Evolutionary conservation across 2,113 vertebrate species (phyloP), one percentile per base, ranked within the genome.

Genomic region (Drymodes brunneopygia): DNA sequence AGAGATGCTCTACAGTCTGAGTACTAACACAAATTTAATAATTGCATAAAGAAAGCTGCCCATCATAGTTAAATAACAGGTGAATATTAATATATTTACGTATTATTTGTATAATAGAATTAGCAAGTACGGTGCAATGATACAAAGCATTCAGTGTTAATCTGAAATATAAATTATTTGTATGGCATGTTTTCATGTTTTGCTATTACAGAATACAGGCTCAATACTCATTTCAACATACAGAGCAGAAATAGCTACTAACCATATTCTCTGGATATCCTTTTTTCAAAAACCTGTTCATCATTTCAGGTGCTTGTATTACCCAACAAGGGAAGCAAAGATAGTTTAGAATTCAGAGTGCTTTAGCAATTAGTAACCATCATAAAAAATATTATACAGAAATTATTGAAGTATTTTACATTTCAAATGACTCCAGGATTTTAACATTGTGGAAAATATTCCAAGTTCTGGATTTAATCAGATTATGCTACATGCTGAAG

Each of bases 201-300:
- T 38, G 20, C 1, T 5, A 20, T 48, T 67, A 80, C 7, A 56
- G 28, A 75, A 67, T 25, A 28, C 0, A 3, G 0, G 0, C 22
- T 3, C 0, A 1, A 50, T 25, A 54, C 11, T 81, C 15, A 50
- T 58, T 65, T 62, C 48, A 44, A 50, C 4, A 19, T 20, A 57
- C 1, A 64, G 12, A 9, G 33, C 31, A 91, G 45, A 87, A 80
- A 24, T 35, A 48, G 50, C 35, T 84, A 12, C 15, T 60, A 27
- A 65, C 18, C 22, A n/a, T 17, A 11, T 24, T 8, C 22, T 67
- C 33, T 77, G 15, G 4, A 42, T 38, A 7, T 21, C 24, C 20
- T 42, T 29, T 62, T 61, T 69, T 21, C 18, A 62, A 85, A 90
- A 44, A 19, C 27, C 6, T 35, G 3, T 8, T 75, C 5, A 3